phyloP scores from a whole-genome alignment of 2,113 vertebrate species.

The Gopherus evgoodei region DNA sequence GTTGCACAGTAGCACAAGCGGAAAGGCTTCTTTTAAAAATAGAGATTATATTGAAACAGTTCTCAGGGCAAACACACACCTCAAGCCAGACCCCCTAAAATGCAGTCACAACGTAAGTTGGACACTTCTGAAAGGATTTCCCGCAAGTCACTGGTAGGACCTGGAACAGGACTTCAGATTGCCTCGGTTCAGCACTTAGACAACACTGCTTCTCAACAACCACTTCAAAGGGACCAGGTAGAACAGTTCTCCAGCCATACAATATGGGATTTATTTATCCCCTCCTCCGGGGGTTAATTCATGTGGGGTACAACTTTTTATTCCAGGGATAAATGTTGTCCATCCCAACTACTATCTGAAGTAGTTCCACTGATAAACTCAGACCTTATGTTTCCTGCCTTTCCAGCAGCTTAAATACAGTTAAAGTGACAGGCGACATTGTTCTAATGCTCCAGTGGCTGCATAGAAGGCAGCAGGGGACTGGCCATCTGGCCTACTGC shows the following conservation, averaged over 20 bases:
- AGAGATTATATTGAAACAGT: neutral
- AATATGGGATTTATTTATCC: neutral
- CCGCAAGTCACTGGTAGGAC: neutral
- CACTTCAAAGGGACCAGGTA: neutral
- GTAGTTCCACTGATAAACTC: neutral
- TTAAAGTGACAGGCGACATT: neutral
- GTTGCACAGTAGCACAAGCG: accelerated
- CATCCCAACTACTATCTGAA: neutral
- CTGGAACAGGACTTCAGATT: accelerated
- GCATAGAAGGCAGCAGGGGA: accelerated
- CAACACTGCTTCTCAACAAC: neutral
- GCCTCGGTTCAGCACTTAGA: neutral
- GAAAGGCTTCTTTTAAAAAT: neutral
- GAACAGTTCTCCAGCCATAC: neutral
- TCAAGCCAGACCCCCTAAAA: neutral
- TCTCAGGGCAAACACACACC: neutral
- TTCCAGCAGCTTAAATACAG: neutral
- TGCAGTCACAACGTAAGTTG: neutral
- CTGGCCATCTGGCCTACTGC: neutral
- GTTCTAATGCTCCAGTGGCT: neutral
- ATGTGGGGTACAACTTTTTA: accelerated
- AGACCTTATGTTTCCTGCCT: slow-evolving; percentile 4
- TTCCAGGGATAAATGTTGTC: neutral
- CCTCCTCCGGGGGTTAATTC: slow-evolving; percentile 3
- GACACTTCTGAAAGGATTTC: neutral